phyloP scores from a whole-genome alignment of 2,888 invertebrate species.

The Arenicola marina region DNA sequence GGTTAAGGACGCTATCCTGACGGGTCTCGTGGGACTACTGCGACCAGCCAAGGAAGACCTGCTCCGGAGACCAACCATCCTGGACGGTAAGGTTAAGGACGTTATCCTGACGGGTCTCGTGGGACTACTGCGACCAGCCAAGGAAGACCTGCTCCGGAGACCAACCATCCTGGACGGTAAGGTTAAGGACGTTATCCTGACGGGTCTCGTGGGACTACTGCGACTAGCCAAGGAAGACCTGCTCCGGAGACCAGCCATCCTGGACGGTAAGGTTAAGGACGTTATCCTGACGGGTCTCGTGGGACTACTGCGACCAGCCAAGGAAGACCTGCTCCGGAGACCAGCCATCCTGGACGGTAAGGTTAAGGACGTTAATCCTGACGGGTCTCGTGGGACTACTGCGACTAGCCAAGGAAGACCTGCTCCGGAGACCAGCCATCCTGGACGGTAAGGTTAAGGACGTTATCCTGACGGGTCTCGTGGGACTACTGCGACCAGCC shows the following conservation, averaged over 20 bases:
- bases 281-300: conserved; percentile 51
- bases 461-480: conserved; percentile 49
- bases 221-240: too few species aligned
- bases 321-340: conserved; percentile 48
- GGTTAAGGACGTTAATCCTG: not conserved
- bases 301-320: conserved; percentile 47
- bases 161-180: conserved; percentile 50
- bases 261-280: too few species aligned
- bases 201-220: not conserved
- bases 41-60: too few species aligned
- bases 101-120: conserved; percentile 51
- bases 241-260: too few species aligned
- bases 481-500: conserved; percentile 49
- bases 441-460: too few species aligned
- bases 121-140: conserved; percentile 47
- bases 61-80: too few species aligned
- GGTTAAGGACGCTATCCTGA: not conserved
- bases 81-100: too few species aligned
- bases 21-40: not conserved
- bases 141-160: conserved; percentile 48
- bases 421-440: too few species aligned
- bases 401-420: too few species aligned
- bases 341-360: conserved; percentile 50
- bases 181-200: not conserved
- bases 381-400: not conserved